Conservation (phyloP, 1,140 invertebrate species). For the Drosophila bifasciata region DNA sequence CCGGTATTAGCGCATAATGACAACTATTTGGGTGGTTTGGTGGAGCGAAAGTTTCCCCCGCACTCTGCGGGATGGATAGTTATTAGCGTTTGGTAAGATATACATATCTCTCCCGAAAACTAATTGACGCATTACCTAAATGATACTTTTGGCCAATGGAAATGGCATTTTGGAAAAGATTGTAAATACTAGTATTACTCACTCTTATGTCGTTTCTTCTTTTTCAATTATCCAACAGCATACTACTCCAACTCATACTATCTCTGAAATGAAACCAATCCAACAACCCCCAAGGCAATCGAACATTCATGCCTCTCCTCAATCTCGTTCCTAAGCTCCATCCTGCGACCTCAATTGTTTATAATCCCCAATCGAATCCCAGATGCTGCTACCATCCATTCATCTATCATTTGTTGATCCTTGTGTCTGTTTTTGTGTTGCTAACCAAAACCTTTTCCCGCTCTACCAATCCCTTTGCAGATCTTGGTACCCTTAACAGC, state of each 20-base stretch:
- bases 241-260: slow-evolving; percentile 66
- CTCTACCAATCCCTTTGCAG: slow-evolving; percentile 33
- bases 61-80: slow-evolving; percentile 45
- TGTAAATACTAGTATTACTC: slow-evolving; percentile 34
- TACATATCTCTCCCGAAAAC: slow-evolving; percentile 39
- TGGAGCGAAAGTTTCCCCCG: slow-evolving; percentile 62
- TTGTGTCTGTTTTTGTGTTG: slow-evolving; percentile 42
- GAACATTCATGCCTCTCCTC: not conserved
- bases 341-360: not conserved
- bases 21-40: slow-evolving; percentile 67
- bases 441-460: slow-evolving; percentile 51
- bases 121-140: slow-evolving; percentile 55
- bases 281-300: not conserved
- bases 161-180: slow-evolving; percentile 44
- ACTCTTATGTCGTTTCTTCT: slow-evolving; percentile 19
- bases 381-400: not conserved
- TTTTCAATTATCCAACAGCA: slow-evolving; percentile 45
- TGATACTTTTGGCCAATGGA: slow-evolving; percentile 27
- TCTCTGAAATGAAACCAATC: slow-evolving; percentile 16
- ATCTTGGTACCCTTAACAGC: slow-evolving; percentile 73
- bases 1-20: slow-evolving; percentile 65
- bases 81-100: slow-evolving; percentile 62
- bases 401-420: slow-evolving; percentile 29
- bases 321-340: not conserved
- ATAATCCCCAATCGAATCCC: not conserved